These are phyloP conservation scores for Polylopha cassiicola DNA, from an alignment of 2,888 invertebrate species.

Conservation along the genomic window DNA sequence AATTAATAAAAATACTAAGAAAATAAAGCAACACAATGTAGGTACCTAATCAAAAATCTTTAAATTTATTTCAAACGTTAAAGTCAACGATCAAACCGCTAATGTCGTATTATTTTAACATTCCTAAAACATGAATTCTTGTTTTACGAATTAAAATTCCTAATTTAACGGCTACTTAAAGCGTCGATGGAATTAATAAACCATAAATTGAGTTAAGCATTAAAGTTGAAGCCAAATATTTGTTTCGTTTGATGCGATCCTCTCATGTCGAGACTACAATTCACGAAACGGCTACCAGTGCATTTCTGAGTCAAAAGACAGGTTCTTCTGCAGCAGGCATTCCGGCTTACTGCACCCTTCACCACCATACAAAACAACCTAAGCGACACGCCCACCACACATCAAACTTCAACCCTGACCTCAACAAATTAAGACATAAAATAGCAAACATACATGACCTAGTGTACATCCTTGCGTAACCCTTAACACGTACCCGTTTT, in stretches of 20 bases:
- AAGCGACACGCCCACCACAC: conserved; percentile 32
- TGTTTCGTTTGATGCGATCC: conserved; percentile 34
- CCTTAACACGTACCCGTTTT: conserved; percentile 46
- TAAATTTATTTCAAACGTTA: no score
- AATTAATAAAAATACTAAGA: no score
- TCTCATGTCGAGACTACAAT: conserved; percentile 53
- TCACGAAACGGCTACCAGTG: conserved; percentile 58
- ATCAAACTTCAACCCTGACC: conserved; percentile 46
- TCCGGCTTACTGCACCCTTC: conserved; percentile 48
- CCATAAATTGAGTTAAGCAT: conserved; percentile 19
- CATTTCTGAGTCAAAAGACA: conserved; percentile 58
- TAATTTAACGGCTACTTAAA: conserved; percentile 15
- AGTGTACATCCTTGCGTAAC: conserved; percentile 48
- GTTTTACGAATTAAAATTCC: conserved; percentile 19
- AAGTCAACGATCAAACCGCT: no score
- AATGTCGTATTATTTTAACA: no score
- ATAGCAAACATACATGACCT: conserved; percentile 32
- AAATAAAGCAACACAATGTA: no score
- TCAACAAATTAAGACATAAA: conserved; percentile 47
- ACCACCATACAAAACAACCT: conserved; percentile 31
- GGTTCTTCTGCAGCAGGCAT: conserved; percentile 66
- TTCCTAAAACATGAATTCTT: no score
- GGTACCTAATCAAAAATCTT: no score
- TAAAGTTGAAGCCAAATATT: conserved; percentile 29
- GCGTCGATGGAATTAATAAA: conserved; percentile 16